Conservation (phyloP, 2,113 vertebrate genomes). For the Globicephala melas region DNA sequence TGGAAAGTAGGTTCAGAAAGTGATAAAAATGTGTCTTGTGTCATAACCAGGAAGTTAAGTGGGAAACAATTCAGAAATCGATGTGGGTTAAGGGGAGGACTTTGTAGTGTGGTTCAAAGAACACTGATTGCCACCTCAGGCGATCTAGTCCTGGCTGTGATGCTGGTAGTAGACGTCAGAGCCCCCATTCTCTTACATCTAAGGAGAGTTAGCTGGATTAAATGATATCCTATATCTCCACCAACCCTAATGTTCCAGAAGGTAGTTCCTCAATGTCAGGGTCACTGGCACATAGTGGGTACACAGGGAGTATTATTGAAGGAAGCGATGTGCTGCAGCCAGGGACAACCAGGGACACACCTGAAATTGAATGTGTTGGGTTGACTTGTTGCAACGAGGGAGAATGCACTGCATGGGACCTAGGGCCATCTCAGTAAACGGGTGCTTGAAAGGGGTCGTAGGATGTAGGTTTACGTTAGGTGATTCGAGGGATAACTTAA, state of each 20-base stretch:
- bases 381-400: not conserved
- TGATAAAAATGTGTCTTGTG: not conserved
- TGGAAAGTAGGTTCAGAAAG: not conserved
- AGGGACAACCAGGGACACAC: too few species aligned
- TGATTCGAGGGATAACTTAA: not conserved
- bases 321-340: not conserved
- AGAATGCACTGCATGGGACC: fast-evolving
- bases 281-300: not conserved
- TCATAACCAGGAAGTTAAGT: not conserved
- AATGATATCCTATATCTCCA: not conserved
- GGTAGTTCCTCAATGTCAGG: not conserved
- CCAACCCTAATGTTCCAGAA: not conserved
- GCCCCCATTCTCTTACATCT: not conserved
- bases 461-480: not conserved
- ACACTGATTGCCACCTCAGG: not conserved
- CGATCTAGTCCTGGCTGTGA: not conserved
- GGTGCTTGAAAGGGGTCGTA: not conserved
- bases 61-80: not conserved
- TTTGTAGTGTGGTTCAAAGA: not conserved
- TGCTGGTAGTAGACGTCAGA: not conserved
- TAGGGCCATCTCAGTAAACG: not conserved
- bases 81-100: not conserved
- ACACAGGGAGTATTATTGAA: fast-evolving
- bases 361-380: too few species aligned
- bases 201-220: not conserved